Evolutionary conservation across 2,888 invertebrate genomes (phyloP).

Genomic region (Nysson spinosus): DNA sequence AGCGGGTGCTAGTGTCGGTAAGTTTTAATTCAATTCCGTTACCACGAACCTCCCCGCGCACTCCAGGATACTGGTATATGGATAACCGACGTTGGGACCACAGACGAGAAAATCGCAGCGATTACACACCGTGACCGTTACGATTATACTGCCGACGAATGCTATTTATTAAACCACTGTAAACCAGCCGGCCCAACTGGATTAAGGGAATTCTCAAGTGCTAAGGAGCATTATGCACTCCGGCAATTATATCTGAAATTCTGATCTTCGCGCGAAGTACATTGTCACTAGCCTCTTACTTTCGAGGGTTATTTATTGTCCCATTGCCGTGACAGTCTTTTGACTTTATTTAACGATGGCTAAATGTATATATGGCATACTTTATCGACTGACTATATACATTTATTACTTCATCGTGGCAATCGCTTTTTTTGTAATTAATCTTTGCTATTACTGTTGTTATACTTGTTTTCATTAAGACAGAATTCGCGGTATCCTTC

Average conservation of each 20-base stretch:
- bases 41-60: constrained; percentile 27
- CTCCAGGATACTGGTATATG: constrained; percentile 9
- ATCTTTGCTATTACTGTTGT: background rate
- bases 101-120: constrained; percentile 60
- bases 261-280: constrained; percentile 15
- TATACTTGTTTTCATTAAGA: background rate
- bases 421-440: background rate
- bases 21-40: constrained; percentile 62
- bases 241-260: constrained; percentile 48
- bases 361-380: no score
- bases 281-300: background rate
- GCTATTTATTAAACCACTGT: constrained; percentile 56
- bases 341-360: constrained; percentile 24
- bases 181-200: constrained; percentile 31
- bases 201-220: constrained; percentile 39
- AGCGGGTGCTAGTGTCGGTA: constrained; percentile 44
- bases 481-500: no score
- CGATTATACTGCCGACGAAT: constrained; percentile 57
- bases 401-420: background rate
- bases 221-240: constrained; percentile 50
- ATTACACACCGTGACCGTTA: constrained; percentile 60
- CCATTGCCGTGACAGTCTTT: constrained; percentile 16
- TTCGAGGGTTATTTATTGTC: background rate
- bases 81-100: constrained; percentile 41
- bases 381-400: background rate